phyloP scores from a whole-genome alignment of 2,113 vertebrate genomes.

The Aldabrachelys gigantea region DNA sequence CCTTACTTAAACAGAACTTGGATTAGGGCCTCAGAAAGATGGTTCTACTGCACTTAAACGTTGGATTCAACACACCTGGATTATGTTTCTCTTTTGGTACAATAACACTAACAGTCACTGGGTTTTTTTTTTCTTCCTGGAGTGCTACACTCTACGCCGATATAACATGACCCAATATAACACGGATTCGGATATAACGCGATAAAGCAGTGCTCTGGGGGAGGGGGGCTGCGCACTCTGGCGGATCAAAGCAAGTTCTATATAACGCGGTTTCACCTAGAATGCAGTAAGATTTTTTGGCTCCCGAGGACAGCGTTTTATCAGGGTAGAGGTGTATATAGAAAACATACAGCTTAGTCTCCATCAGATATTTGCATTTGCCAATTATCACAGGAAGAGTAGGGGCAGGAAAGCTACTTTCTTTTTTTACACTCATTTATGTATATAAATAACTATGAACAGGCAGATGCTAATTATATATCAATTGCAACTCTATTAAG shows the following conservation, averaged over 20 bases:
- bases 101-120: background rate
- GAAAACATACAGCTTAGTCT: constrained; percentile 7
- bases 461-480: constrained; percentile 57
- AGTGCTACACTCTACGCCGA: background rate
- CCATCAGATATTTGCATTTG: background rate
- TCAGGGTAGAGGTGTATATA: background rate
- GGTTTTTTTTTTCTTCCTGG: background rate
- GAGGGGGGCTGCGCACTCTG: too few relatives aligned
- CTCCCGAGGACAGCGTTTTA: too few relatives aligned
- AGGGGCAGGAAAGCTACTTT: constrained; percentile 36
- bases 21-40: background rate
- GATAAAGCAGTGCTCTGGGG: too few relatives aligned
- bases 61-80: background rate
- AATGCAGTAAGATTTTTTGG: too few relatives aligned
- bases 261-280: too few relatives aligned
- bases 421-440: constrained; percentile 36
- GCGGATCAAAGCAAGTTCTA: too few relatives aligned
- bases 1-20: background rate
- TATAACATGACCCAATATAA: too few relatives aligned
- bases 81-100: rapidly evolving
- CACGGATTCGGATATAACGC: too few relatives aligned
- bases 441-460: constrained; percentile 38
- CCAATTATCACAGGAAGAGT: background rate
- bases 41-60: background rate
- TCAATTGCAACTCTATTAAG: constrained; percentile 26